These are phyloP conservation scores for Actinernus sp. DNA, from an alignment of 92 coral and sea anemone species.

Conservation along the genomic window DNA sequence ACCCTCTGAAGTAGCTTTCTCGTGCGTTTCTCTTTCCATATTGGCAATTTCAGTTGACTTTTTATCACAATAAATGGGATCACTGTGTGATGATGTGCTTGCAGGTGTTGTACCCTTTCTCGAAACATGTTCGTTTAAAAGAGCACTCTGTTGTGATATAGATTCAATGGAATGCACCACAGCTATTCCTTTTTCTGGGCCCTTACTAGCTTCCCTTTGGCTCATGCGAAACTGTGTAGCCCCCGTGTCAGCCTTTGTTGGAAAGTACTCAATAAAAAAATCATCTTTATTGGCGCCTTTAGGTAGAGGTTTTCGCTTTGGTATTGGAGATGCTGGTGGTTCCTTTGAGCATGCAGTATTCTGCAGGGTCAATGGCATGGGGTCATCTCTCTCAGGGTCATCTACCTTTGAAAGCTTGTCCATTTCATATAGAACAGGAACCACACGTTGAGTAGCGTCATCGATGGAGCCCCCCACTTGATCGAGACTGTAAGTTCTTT, in stretches of 20 bases:
- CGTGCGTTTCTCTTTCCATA: too few relatives aligned
- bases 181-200: background rate
- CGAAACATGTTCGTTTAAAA: too few relatives aligned
- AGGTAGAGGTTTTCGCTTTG: conserved; percentile 57
- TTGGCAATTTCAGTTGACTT: too few relatives aligned
- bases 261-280: conserved; percentile 74
- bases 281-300: conserved; percentile 44
- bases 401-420: conserved; percentile 58
- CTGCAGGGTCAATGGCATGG: too few relatives aligned
- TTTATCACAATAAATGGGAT: too few relatives aligned
- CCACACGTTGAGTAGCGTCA: conserved; percentile 60
- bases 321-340: conserved; percentile 24
- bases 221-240: conserved; percentile 31
- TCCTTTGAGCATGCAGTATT: background rate
- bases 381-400: too few relatives aligned
- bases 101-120: too few relatives aligned
- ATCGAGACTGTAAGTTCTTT: conserved; percentile 80
- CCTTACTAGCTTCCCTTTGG: conserved; percentile 29
- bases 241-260: conserved; percentile 21
- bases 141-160: too few relatives aligned
- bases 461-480: conserved; percentile 68
- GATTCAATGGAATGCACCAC: too few relatives aligned
- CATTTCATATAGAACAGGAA: conserved; percentile 78
- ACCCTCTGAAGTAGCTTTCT: too few relatives aligned
- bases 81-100: too few relatives aligned